Percentiles rank a stretch among this genome's conserved stretches.
Conservation (phyloP, 2,888 invertebrate genomes). For the Aporophyla lueneburgensis region DNA sequence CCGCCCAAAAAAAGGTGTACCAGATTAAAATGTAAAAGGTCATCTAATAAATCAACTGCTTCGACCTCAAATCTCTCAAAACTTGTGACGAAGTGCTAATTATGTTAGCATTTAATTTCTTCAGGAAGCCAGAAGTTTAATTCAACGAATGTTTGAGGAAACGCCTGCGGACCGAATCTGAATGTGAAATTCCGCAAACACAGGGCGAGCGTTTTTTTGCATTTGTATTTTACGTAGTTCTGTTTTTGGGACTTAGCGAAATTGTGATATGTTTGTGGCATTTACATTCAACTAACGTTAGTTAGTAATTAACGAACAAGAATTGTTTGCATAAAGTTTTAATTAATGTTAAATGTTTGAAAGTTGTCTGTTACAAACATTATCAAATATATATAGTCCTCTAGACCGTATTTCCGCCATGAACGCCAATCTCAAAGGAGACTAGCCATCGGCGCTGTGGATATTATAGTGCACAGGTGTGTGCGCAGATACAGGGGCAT, state of each 20-base stretch:
- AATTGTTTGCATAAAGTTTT: not conserved
- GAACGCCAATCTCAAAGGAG: too few species aligned
- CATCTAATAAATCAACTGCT: slow-evolving; percentile 27
- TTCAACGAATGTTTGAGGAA: slow-evolving; percentile 46
- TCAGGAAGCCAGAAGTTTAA: slow-evolving; percentile 57
- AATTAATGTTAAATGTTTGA: not conserved
- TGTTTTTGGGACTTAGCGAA: not conserved
- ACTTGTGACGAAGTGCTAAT: slow-evolving; percentile 57
- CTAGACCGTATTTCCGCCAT: too few species aligned
- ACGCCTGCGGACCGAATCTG: slow-evolving; percentile 43
- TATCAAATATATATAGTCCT: too few species aligned
- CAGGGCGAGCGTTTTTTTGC: slow-evolving; percentile 19
- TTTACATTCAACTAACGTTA: not conserved
- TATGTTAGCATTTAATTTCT: slow-evolving; percentile 66
- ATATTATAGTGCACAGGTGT: too few species aligned
- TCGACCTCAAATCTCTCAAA: slow-evolving; percentile 10
- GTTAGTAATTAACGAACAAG: not conserved
- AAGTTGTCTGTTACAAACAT: not conserved
- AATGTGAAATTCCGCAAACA: slow-evolving; percentile 49
- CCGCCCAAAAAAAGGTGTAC: too few species aligned
- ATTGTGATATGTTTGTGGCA: not conserved
- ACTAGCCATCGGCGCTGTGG: too few species aligned
- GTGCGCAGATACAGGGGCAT: too few species aligned
- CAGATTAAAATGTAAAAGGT: slow-evolving; percentile 27
- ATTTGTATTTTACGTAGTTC: slow-evolving; percentile 15